Evolutionary conservation across 2,113 vertebrate genomes (phyloP).

Genomic region (Butastur rufipennis): DNA sequence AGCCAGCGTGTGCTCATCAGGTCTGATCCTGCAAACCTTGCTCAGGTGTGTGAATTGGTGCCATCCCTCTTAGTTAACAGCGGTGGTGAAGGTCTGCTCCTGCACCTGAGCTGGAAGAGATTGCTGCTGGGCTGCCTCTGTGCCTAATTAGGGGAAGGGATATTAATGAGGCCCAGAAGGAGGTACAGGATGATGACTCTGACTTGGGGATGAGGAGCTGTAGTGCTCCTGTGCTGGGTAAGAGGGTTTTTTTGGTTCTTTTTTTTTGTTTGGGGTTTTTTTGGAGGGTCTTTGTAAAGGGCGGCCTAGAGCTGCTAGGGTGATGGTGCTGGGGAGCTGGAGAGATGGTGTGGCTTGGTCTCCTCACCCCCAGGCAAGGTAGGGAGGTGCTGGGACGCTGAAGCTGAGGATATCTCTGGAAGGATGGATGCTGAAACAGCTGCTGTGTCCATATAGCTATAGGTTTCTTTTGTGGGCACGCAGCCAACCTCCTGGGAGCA

Average conservation of each 20-base stretch:
- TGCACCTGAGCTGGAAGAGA: neutral
- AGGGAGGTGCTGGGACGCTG: neutral
- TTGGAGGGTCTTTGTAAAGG: neutral
- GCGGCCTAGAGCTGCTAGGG: neutral
- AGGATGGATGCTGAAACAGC: too few relatives aligned
- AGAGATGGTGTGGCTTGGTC: neutral
- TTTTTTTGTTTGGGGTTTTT: too few relatives aligned
- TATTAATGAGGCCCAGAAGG: neutral
- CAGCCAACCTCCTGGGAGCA: neutral
- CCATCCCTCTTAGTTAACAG: neutral
- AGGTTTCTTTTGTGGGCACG: neutral
- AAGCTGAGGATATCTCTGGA: neutral
- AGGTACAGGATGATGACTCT: neutral
- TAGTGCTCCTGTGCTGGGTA: neutral
- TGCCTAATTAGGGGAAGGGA: neutral
- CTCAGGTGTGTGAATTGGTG: neutral
- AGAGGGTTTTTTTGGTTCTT: too few relatives aligned
- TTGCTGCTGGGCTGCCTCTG: neutral
- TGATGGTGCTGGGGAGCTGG: neutral
- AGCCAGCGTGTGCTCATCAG: rapidly evolving
- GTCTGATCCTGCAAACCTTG: neutral
- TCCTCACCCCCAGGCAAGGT: neutral
- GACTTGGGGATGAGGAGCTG: too few relatives aligned
- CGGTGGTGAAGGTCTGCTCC: neutral
- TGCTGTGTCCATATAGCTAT: neutral